Evolutionary conservation across 2,113 vertebrate species (phyloP), one percentile per base, ranked within the genome.

Genomic region (Edolisoma coerulescens): DNA sequence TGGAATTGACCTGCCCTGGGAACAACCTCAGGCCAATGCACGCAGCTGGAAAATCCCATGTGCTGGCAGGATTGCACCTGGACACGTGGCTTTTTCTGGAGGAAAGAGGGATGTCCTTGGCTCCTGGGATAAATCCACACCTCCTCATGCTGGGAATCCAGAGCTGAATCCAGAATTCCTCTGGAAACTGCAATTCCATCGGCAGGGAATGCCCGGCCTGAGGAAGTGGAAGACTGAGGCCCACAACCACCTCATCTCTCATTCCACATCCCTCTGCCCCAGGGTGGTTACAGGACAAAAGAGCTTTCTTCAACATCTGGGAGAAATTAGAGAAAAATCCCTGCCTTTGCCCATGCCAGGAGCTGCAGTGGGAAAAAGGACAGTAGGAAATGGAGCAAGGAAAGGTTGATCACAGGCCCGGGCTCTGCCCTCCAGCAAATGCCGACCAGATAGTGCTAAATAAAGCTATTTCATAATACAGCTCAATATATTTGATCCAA

Each of bases 251-350:
- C 10, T 21, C 65, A 54, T 45, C 57, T 54, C 87, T 87, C 19
- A 35, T 41, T 79, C 45, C 19, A 32, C 57, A 60, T 54, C n/a
- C 67, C 54, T 75, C 59, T 89, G 75, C 39, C 44, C 33, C 20
- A 10, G 4, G 17, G 30, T n/a, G 53, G n/a, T 9, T 41, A 11
- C 60, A 61, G 86, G 53, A 90, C 75, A 88, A 96, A 89, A 63
- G 50, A 50, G 19, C 68, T 90, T 93, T 90, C 86, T 89, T 90
- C 63, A 67, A 12, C 91, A 96, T 82, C 83, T 93, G 92, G 78
- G 49, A 95, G 30, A 60, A 68, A 84, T 87, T 93, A 88, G 56
- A 77, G 64, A 30, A 59, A 87, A 77, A 63, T n/a, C 39, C 3
- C 3, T 28, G 45, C 23, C 20, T 65, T 81, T 86, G 28, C 52